Conservation (phyloP, 2,797 vertebrate genomes). For the Tokudaia muenninki region DNA sequence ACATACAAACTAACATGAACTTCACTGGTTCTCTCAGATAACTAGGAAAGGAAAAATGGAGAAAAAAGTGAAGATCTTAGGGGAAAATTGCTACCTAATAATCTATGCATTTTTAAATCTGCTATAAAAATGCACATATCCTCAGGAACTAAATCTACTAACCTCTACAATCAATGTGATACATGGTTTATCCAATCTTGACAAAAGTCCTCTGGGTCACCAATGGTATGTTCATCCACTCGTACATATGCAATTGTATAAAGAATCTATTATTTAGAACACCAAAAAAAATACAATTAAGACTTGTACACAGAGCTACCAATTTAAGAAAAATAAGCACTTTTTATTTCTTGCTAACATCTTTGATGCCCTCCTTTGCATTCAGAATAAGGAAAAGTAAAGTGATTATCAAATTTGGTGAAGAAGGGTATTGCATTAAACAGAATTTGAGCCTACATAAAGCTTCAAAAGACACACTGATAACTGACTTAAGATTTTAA, state of each 20-base stretch:
- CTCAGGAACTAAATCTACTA: constrained; percentile 84
- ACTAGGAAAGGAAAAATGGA: background rate
- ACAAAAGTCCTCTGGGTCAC: constrained; percentile 84
- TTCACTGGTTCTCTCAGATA: constrained; percentile 55
- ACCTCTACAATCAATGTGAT: constrained; percentile 86
- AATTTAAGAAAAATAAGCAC: constrained; percentile 67
- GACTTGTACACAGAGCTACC: constrained; percentile 72
- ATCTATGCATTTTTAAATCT: constrained; percentile 75
- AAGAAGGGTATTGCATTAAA: constrained; percentile 57
- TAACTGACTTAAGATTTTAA: constrained; percentile 52
- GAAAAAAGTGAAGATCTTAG: constrained; percentile 36
- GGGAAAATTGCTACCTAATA: constrained; percentile 44
- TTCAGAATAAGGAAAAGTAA: constrained; percentile 58
- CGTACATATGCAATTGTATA: constrained; percentile 84
- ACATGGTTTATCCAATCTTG: constrained; percentile 86
- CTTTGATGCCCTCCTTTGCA: constrained; percentile 62
- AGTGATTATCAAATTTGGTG: constrained; percentile 59
- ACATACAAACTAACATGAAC: constrained; percentile 65
- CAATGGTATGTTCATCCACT: constrained; percentile 84
- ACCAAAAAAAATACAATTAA: constrained; percentile 84
- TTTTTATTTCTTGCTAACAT: constrained; percentile 78
- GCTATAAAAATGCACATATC: constrained; percentile 71
- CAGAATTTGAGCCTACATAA: constrained; percentile 47
- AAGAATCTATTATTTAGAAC: constrained; percentile 86
- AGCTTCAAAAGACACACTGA: constrained; percentile 48